Evolutionary conservation across 2,797 vertebrate species (phyloP).

Genomic region (Hoplostethus mediterraneus): DNA sequence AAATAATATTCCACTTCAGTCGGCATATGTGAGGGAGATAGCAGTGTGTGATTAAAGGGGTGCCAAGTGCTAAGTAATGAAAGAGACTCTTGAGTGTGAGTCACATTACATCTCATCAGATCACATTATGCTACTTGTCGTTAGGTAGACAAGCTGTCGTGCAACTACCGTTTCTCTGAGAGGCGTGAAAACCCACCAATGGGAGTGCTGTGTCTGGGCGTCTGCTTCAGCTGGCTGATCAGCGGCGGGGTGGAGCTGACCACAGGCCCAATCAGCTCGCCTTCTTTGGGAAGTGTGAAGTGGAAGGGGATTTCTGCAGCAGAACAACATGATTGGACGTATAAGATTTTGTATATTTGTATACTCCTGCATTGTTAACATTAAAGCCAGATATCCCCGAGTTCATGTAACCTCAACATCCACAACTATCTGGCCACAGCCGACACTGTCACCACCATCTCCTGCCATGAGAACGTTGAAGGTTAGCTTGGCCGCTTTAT

Average conservation of each 20-base stretch:
- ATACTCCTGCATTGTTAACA: not conserved
- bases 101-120: not conserved
- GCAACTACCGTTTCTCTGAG: not conserved
- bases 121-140: not conserved
- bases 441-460: not conserved
- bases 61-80: too few relatives aligned
- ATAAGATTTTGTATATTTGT: not conserved
- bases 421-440: not conserved
- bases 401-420: not conserved
- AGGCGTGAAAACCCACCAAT: slow-evolving; percentile 87
- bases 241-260: slow-evolving; percentile 89
- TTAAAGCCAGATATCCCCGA: too few relatives aligned
- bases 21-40: not conserved
- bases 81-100: not conserved
- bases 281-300: slow-evolving; percentile 93
- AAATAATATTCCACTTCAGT: not conserved
- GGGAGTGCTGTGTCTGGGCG: slow-evolving; percentile 96
- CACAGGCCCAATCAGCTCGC: slow-evolving; percentile 87
- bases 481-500: not conserved
- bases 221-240: slow-evolving; percentile 90
- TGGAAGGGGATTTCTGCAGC: slow-evolving; percentile 90
- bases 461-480: too few relatives aligned
- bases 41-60: too few relatives aligned
- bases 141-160: not conserved
- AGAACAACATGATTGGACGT: slow-evolving; percentile 5